phyloP scores from a whole-genome alignment of 1,140 invertebrate species.

The Leguminivora glycinivorella region DNA sequence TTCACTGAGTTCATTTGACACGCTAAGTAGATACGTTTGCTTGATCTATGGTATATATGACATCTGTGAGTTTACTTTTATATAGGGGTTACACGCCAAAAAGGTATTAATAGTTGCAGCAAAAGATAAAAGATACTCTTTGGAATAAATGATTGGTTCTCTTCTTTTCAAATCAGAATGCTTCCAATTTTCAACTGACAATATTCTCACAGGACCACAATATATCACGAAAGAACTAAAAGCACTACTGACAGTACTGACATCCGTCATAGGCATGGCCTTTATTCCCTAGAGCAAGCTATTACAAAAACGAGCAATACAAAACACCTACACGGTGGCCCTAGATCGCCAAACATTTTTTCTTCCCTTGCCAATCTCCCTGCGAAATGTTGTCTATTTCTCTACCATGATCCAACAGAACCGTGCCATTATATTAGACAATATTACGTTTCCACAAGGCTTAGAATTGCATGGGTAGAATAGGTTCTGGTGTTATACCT shows the following conservation, averaged over 20 bases:
- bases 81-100: too few species aligned
- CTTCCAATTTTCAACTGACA: too few species aligned
- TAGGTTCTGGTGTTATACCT: constrained; percentile 11
- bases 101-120: too few species aligned
- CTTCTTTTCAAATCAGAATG: too few species aligned
- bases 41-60: too few species aligned
- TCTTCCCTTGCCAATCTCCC: constrained; percentile 23
- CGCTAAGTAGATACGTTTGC: too few species aligned
- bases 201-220: too few species aligned
- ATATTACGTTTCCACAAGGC: background rate
- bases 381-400: constrained; percentile 23
- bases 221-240: background rate
- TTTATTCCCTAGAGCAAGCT: background rate
- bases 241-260: background rate
- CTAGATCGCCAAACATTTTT: constrained; percentile 2
- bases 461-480: background rate
- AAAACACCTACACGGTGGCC: constrained; percentile 1
- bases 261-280: background rate
- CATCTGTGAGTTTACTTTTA: too few species aligned
- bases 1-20: too few species aligned
- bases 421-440: background rate
- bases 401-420: background rate
- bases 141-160: too few species aligned
- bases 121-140: too few species aligned
- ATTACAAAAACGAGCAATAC: constrained; percentile 7